These are phyloP conservation scores for Geophilus truncorum DNA, from an alignment of 2,888 invertebrate genomes.

Conservation along the genomic window DNA sequence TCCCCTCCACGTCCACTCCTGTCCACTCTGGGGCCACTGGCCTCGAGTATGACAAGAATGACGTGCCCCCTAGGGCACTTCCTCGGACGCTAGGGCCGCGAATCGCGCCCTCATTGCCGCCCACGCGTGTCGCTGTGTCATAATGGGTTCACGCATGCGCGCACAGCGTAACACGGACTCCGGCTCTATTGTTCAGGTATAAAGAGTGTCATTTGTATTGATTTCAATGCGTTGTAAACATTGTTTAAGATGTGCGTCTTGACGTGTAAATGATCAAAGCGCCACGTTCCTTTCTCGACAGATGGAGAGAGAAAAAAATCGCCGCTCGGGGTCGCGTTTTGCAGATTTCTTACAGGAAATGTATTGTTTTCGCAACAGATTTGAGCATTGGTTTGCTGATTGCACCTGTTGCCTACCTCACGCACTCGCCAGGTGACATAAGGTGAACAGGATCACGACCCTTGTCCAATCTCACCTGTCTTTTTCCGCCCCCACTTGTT, in stretches of 20 bases:
- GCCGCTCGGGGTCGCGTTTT: background rate
- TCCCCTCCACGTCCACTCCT: background rate
- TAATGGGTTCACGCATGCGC: conserved; percentile 21
- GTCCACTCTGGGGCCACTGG: conserved; percentile 13
- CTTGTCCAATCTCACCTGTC: conserved; percentile 24
- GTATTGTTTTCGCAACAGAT: conserved; percentile 1
- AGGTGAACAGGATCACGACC: conserved; percentile 25
- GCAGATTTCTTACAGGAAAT: background rate
- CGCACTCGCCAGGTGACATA: conserved; percentile 25
- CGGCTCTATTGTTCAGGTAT: conserved; percentile 24
- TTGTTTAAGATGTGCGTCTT: conserved; percentile 27
- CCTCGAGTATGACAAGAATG: conserved; percentile 27
- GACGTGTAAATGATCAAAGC: conserved; percentile 14
- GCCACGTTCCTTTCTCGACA: background rate
- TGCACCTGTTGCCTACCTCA: conserved; percentile 7
- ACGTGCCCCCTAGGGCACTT: conserved; percentile 23
- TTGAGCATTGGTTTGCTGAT: conserved; percentile 7
- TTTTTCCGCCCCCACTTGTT: background rate
- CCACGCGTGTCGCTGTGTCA: conserved; percentile 27
- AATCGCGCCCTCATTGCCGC: conserved; percentile 21
- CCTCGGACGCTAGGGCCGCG: conserved; percentile 19
- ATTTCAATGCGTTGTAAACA: conserved; percentile 27
- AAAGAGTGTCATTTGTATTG: conserved; percentile 27
- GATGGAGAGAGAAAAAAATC: background rate
- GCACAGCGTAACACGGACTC: conserved; percentile 19